Evolutionary conservation across 2,113 vertebrate genomes (phyloP).

Genomic region (Butastur rufipennis): DNA sequence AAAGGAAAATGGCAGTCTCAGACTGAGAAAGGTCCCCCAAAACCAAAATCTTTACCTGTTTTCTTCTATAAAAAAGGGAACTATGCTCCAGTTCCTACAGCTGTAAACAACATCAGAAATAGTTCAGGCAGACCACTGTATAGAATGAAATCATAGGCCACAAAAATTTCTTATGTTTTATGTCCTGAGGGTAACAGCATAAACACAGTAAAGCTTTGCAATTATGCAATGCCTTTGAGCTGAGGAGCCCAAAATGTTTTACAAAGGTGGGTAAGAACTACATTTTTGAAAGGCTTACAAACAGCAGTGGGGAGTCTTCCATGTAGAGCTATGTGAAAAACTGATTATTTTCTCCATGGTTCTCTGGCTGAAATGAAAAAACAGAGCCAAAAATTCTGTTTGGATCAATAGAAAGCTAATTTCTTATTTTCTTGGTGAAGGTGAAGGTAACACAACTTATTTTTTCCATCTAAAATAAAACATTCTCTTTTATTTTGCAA

Average conservation of each 20-base stretch:
- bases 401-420: neutral
- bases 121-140: neutral
- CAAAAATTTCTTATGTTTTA: slow-evolving; percentile 32
- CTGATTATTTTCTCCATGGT: neutral
- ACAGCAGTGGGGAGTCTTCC: neutral
- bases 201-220: slow-evolving; percentile 3
- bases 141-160: slow-evolving; percentile 14
- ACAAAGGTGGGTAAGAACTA: neutral
- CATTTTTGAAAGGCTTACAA: neutral
- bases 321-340: neutral
- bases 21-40: neutral
- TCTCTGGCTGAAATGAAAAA: neutral
- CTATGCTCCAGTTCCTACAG: neutral
- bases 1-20: neutral
- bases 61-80: neutral
- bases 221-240: slow-evolving; percentile 16
- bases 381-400: neutral
- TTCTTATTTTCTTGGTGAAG: neutral
- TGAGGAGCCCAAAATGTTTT: neutral
- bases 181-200: slow-evolving; percentile 28
- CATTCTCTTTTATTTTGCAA: neutral
- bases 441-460: neutral
- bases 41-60: neutral
- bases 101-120: slow-evolving; percentile 43
- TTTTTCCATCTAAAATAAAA: neutral